Percentiles rank a stretch among this genome's conserved stretches.
Evolutionary conservation across 2,113 vertebrate species (phyloP).

Genomic region (Seriola quinqueradiata): DNA sequence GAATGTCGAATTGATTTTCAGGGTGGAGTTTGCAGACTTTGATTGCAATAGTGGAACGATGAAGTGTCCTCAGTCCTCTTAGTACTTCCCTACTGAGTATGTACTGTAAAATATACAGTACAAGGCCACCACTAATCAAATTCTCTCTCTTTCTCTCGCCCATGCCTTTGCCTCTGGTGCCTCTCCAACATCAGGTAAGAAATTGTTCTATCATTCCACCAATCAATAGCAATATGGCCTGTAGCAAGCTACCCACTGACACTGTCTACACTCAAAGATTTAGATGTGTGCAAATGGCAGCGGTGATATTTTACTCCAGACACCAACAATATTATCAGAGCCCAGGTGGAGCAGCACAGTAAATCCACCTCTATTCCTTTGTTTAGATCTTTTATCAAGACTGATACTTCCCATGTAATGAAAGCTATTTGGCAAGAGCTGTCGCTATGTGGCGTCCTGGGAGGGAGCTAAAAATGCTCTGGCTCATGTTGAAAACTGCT

Average conservation of each 20-base stretch:
- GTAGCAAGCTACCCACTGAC: constrained; percentile 71
- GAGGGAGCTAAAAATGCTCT: constrained; percentile 67
- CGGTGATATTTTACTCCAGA: constrained; percentile 75
- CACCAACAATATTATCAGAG: constrained; percentile 79
- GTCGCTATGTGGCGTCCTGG: constrained; percentile 61
- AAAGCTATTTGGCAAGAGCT: constrained; percentile 79
- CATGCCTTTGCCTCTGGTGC: constrained; percentile 72
- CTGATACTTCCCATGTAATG: constrained; percentile 74
- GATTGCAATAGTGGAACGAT: constrained; percentile 67
- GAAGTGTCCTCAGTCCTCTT: constrained; percentile 46
- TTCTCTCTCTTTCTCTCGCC: constrained; percentile 71
- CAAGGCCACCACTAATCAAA: constrained; percentile 78
- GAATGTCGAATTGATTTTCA: constrained; percentile 63
- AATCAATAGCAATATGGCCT: constrained; percentile 82
- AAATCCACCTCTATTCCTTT: constrained; percentile 73
- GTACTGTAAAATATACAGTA: constrained; percentile 65
- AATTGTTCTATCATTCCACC: constrained; percentile 80
- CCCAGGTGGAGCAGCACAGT: constrained; percentile 66
- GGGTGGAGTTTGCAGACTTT: constrained; percentile 56
- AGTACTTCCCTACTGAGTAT: constrained; percentile 62
- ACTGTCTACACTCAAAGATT: constrained; percentile 72
- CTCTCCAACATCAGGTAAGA: constrained; percentile 83
- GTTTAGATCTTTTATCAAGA: constrained; percentile 82
- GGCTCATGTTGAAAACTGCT: constrained; percentile 57
- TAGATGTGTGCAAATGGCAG: constrained; percentile 81